Base-by-base conservation (phyloP, 2,113 vertebrate genomes). In the Solea solea region DNA sequence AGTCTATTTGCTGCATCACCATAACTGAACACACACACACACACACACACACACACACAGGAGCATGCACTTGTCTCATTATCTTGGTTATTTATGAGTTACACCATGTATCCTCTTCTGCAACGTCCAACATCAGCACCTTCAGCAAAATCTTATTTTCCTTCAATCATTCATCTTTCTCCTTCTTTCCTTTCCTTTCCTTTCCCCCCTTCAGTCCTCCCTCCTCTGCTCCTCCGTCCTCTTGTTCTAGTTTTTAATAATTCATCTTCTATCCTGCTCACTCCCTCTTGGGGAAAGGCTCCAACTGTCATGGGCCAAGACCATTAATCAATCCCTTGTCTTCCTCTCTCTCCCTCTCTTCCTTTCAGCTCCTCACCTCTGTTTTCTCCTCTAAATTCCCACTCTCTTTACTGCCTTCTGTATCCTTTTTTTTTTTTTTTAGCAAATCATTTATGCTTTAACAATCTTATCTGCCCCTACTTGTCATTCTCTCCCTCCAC, bases 81-180 rank as follows among this genome's bases (percentile, higher is more conserved):
- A 94, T 65, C 88, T 91, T 90, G 81, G 92, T 93, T 94, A 94
- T 92, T 93, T 91, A 92, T 75, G 84, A 94, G 85, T 86, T 74
- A 65, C 63, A 69, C 59, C 73, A 73, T 76, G 69, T 73, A 69
- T 59, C 57, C 60, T 58, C 69, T 75, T 78, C 72, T 61, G 63
- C 68, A 69, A 67, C 2, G 13, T 86, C 77, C 82, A 64, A 79
- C 55, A 73, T 89, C 84, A 86, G 86, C 87, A 89, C 64, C 78
- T 84, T 81, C 57, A 41, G 64, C 56, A 76, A 79, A 62, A 53
- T 83, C 77, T 81, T 65, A 45, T 82, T 90, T 69, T 74, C 72
- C 46, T 52, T 72, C 55, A 42, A 50, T 74, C 72, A 44, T 75
- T 76, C 45, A 69, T 40, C 67, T 49, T 76, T 42, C 44, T 54